Base-by-base conservation (phyloP, 2,888 invertebrate species). In the Galerucella calmariensis region DNA sequence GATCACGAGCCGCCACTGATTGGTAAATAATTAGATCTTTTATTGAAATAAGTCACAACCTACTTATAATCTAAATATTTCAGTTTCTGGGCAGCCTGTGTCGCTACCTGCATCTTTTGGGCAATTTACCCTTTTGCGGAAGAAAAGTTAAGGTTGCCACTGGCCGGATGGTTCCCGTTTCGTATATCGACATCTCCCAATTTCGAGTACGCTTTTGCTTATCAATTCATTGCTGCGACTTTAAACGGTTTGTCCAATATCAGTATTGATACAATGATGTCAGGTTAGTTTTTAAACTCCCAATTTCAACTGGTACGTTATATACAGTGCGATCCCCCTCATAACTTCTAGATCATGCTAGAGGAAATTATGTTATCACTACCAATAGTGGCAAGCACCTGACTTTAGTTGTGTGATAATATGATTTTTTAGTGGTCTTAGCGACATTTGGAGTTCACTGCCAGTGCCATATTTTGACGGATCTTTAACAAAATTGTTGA, bases 191-290 rank as follows among this genome's bases (percentile, higher is more conserved):
- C 76, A 69, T 58, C 59, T 48, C 87, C 88, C 0, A 89, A 89
- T 14, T 88, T 87, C 80, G 88, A 89, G 81, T 72, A 88, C 41
- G 88, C 88, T 1, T 90, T 88, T 80, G 73, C 84, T 1, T 90
- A 90, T 79, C 90, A 90, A 81, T 85, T 88, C 1, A 79, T 86
- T 0, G 88, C 88, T 0, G 84, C 90, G 12, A 83, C 85, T 53
- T 80, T 89, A 16, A 88, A 89, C 0, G 90, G 89, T 0, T 84
- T 84, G 72, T 85, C 89, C 73, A 90, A 90, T 82, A 88, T 90
- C 0, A 87, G 87, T 75, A 88, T 90, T 76, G 91, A 81, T 72
- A 77, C 79, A 11, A 74, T 80, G 41, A 76, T 80, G 67, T 73
- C 81, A 53, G 79, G 80, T 78, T 72, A 41, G 69, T 59, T 24